Percentiles rank a stretch among this genome's conserved stretches.
Conservation (phyloP, 1,140 invertebrate genomes). For the Aphidius gifuensis region DNA sequence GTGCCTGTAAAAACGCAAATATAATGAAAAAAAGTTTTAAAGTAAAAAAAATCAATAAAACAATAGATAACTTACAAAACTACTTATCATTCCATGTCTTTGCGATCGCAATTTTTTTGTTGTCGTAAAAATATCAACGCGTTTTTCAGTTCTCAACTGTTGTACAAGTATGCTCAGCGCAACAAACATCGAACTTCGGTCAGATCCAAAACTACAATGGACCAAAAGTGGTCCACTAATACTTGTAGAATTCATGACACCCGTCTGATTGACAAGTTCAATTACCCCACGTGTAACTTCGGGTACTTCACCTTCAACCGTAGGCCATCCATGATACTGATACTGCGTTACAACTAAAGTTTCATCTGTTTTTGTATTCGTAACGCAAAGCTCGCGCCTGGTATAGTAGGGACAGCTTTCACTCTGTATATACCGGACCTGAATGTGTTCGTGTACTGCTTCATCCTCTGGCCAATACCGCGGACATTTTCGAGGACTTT, state of each 20-base stretch:
- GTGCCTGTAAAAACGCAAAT: conserved; percentile 64
- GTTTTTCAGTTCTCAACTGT: conserved; percentile 75
- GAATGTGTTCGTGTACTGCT: conserved; percentile 76
- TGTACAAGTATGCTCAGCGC: conserved; percentile 80
- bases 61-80: conserved; percentile 63
- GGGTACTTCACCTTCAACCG: conserved; percentile 80
- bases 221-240: conserved; percentile 67
- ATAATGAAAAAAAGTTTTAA: conserved; percentile 4
- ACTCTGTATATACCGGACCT: conserved; percentile 80
- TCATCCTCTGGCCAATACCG: conserved; percentile 92
- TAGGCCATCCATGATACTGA: conserved; percentile 87
- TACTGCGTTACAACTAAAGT: conserved; percentile 74
- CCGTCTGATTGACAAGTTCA: conserved; percentile 72
- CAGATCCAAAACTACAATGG: conserved; percentile 82
- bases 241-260: conserved; percentile 54
- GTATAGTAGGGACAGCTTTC: conserved; percentile 87
- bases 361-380: conserved; percentile 71
- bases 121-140: conserved; percentile 82
- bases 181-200: conserved; percentile 85
- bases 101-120: conserved; percentile 81
- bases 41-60: conserved; percentile 1
- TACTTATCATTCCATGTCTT: conserved; percentile 76
- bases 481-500: conserved; percentile 75
- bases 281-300: conserved; percentile 80
- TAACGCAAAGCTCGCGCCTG: conserved; percentile 75